Base-by-base conservation (phyloP, 1,140 invertebrate species). In the Sitobion miscanthi region DNA sequence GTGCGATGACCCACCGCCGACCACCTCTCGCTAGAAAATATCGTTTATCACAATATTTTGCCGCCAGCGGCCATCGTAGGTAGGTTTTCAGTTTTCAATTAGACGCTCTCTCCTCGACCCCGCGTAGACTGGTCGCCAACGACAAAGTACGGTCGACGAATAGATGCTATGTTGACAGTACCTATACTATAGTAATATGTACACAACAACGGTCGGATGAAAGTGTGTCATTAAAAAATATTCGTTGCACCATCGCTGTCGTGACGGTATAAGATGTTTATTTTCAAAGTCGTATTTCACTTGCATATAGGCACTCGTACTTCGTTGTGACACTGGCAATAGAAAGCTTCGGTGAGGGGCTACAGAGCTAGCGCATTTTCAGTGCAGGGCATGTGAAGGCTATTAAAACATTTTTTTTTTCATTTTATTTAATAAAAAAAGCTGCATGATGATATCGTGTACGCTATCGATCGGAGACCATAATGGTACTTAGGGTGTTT, bases 11-110 rank as follows among this genome's bases (percentile, higher is more conserved):
- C 62, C 62, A 77, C 30, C 62, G 30, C 25, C 62, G 62, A 69
- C 25, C 62, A 11, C 25, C 30, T 4, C 14, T 35, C 62, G 14
- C 14, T 77, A 4, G 14, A 17, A 77, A 77, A 77, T n/a, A n/a
- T 77, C 62, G 62, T 77, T 77, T 77, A 77, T 77, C 62, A 77
- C 30, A 17, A n/a, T 77, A 77, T 77, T 77, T 77, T 77, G n/a
- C 62, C 3, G 62, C 62, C 30, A 30, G 2, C 25, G 57, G 57
- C 57, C 62, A 77, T 77, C 62, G 62, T 77, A 30, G 62, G 62
- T 17, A 17, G 62, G 62, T 77, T 77, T 77, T 77, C 62, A n/a
- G 30, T 77, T 77, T 77, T 77, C 62, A 77, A 77, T 77, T 77
- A 77, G 30, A 77, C n/a, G 14, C 62, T 77, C n/a, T n/a, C 62